Base-by-base conservation (phyloP, 2,888 invertebrate genomes). In the Ophioninae sp. region DNA sequence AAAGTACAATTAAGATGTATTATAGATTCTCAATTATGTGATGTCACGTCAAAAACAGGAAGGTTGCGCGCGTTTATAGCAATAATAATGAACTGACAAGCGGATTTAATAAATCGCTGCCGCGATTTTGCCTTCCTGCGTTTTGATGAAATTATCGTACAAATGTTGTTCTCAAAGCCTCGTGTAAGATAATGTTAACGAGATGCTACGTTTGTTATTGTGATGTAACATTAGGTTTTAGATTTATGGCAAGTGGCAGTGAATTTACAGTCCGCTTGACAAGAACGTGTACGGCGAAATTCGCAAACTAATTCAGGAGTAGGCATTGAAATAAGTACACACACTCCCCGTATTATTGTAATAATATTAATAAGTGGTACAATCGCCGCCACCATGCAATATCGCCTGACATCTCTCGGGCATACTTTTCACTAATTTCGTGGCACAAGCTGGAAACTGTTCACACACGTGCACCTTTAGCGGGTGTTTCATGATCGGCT, bases 31-130 rank as follows among this genome's bases (percentile, higher is more conserved):
- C 67, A 81, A 79, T 30, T 37, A 65, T 83, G 78, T 71, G 79
- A 79, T 84, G 82, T 86, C 82, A 67, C 79, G 67, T 79, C 79
- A 64, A 82, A 84, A 80, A 84, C 83, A 85, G 84, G 82, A 85
- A 86, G 82, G 79, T 79, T 44, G 69, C 39, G 59, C 56, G 59
- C 30, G 61, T 59, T 64, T n/a, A 78, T 73, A 41, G 84, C 72
- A 58, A 72, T 58, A 68, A 39, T 39, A 65, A 39, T 65, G 23
- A 76, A 79, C 69, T 71, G 67, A 79, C 69, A 82, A 71, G 65
- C 58, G 69, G 22, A 9, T 59, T 22, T 37, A 39, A n/a, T 23
- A 13, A 56, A 22, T 59, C 20, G 51, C 37, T 51, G 17, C 41
- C 64, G 64, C 77, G 79, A 75, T 69, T 81, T 80, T 51, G 51